A percentile compares a stretch with the other conserved stretches of the same genome.
phyloP scores from a whole-genome alignment of 92 coral and sea anemone species.

The Palythoa caribaeorum region DNA sequence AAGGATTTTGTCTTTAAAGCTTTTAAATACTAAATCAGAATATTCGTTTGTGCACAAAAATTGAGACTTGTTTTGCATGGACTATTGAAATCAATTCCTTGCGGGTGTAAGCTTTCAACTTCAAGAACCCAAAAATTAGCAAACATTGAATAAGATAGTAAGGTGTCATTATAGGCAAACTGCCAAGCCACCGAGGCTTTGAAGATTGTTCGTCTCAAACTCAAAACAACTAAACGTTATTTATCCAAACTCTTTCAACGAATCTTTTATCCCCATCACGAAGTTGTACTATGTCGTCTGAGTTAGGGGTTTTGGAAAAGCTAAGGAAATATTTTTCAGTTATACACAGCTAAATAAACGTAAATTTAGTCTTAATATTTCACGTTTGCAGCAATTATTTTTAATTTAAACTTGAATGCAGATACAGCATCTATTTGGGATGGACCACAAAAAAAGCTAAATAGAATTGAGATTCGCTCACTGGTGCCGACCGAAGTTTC shows the following conservation, averaged over 20 bases:
- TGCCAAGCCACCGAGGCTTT: conserved; percentile 5
- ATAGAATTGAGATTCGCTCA: not conserved
- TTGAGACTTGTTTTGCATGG: conserved; percentile 26
- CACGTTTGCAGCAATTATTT: not conserved
- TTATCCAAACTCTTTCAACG: not conserved
- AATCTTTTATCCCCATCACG: not conserved
- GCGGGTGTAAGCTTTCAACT: conserved; percentile 42
- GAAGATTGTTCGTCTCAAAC: conserved; percentile 12
- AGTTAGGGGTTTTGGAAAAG: not conserved
- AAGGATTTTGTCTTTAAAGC: conserved; percentile 17
- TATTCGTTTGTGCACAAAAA: conserved; percentile 46
- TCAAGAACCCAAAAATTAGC: conserved; percentile 18
- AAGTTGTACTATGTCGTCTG: not conserved
- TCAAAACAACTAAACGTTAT: not conserved
- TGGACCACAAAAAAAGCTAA: conserved; percentile 3
- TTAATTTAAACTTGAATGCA: conserved; percentile 21
- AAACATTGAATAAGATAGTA: not conserved
- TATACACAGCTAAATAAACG: conserved; percentile 34
- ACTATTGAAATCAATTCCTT: conserved; percentile 16
- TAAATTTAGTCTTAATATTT: not conserved
- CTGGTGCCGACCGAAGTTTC: not conserved
- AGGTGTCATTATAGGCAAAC: conserved; percentile 10
- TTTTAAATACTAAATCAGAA: conserved; percentile 43
- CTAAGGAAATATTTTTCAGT: not conserved
- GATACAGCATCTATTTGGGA: conserved; percentile 1